Evolutionary conservation across 2,113 vertebrate genomes (phyloP).

Genomic region (Australoheros scitulus): DNA sequence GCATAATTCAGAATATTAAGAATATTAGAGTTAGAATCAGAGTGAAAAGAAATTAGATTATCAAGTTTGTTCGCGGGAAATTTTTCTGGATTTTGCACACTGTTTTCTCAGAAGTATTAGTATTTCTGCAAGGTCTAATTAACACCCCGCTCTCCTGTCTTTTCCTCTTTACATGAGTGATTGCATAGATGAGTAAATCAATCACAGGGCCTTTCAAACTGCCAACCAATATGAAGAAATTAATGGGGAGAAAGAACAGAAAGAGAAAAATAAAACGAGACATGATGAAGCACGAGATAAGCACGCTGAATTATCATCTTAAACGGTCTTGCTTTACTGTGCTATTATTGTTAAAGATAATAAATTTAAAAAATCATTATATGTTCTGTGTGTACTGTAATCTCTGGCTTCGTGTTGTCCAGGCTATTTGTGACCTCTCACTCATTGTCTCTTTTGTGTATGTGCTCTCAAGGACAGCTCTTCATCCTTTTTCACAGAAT

Average conservation of each 20-base stretch:
- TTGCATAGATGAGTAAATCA: background rate
- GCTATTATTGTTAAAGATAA: background rate
- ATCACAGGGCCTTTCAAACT: conserved; percentile 6
- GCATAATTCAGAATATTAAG: background rate
- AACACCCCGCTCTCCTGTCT: background rate
- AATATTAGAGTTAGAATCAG: background rate
- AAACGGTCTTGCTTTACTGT: background rate
- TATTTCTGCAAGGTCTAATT: background rate
- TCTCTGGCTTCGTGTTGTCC: background rate
- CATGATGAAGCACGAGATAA: background rate
- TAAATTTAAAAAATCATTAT: background rate
- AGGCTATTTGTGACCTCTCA: conserved; percentile 26
- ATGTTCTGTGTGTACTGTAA: background rate
- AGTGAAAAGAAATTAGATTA: background rate
- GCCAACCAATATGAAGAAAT: background rate
- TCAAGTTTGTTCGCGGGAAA: background rate
- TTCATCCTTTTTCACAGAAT: conserved; percentile 35
- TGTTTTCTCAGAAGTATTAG: conserved; percentile 1
- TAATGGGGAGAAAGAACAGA: background rate
- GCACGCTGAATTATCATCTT: background rate
- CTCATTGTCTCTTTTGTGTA: conserved; percentile 27
- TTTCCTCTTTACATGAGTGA: background rate
- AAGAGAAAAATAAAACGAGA: background rate
- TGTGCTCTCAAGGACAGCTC: conserved; percentile 40
- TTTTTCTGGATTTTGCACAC: background rate